phyloP scores from a whole-genome alignment of 2,113 vertebrate genomes.

The Bungarus multicinctus region DNA sequence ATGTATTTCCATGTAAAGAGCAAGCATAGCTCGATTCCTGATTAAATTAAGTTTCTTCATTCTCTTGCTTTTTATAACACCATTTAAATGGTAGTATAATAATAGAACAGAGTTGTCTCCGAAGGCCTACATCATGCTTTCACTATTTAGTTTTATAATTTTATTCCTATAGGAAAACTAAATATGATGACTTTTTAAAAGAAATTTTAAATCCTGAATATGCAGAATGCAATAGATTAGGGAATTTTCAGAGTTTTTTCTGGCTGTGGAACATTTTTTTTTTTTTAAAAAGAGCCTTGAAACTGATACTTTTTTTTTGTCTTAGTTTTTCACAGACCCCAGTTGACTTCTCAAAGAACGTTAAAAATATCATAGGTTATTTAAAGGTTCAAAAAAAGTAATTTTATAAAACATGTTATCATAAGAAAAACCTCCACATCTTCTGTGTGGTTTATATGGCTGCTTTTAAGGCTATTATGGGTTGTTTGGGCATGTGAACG shows the following conservation, averaged over 20 bases:
- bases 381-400: not conserved
- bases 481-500: not conserved
- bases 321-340: not conserved
- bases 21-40: not conserved
- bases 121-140: not conserved
- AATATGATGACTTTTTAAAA: not conserved
- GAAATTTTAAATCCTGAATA: not conserved
- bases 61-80: not conserved
- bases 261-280: not conserved
- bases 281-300: not conserved
- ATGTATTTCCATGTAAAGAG: not conserved
- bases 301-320: not conserved
- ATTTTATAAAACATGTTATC: not conserved
- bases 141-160: not conserved
- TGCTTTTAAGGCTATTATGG: not conserved
- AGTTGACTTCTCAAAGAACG: not conserved
- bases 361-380: not conserved
- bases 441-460: not conserved
- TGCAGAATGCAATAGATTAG: not conserved
- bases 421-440: not conserved
- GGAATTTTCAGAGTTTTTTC: not conserved
- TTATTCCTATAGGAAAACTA: not conserved
- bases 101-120: not conserved
- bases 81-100: not conserved
- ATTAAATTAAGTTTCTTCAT: not conserved